Conservation (phyloP, 92 coral and sea anemone genomes). For the Meandrina meandrites region DNA sequence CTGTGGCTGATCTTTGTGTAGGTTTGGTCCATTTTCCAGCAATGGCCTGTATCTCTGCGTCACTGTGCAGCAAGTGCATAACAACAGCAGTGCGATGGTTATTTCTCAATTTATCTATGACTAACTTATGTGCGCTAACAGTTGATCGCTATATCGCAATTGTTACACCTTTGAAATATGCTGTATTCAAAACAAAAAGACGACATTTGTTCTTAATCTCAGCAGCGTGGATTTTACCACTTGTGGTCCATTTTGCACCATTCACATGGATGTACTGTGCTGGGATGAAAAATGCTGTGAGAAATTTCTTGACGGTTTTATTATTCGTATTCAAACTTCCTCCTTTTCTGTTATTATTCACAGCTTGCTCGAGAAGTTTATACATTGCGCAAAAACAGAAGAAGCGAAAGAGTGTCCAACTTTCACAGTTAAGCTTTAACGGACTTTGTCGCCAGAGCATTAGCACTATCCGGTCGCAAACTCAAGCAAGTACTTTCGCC, state of each 20-base stretch:
- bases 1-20: slow-evolving; percentile 29
- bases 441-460: not conserved
- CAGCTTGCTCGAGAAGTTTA: not conserved
- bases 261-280: slow-evolving; percentile 19
- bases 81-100: slow-evolving; percentile 6
- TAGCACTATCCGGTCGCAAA: not conserved
- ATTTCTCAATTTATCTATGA: slow-evolving; percentile 27
- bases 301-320: not conserved
- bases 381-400: not conserved
- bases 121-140: slow-evolving; percentile 56
- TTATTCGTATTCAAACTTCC: slow-evolving; percentile 17
- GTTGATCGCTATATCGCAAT: slow-evolving; percentile 73
- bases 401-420: not conserved
- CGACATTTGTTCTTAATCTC: slow-evolving; percentile 46
- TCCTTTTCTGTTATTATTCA: slow-evolving; percentile 6
- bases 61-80: slow-evolving; percentile 11
- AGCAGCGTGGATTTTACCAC: slow-evolving; percentile 46
- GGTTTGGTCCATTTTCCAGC: slow-evolving; percentile 1
- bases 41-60: not conserved
- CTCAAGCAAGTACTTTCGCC: not conserved
- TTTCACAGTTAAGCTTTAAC: slow-evolving; percentile 10
- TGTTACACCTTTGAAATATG: slow-evolving; percentile 56
- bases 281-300: slow-evolving; percentile 11
- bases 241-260: slow-evolving; percentile 26
- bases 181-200: slow-evolving; percentile 34